A percentile compares a stretch with the other conserved stretches of the same genome.
These are phyloP conservation scores for Nylanderia fulva DNA, from an alignment of 1,140 invertebrate species.

Conservation along the genomic window DNA sequence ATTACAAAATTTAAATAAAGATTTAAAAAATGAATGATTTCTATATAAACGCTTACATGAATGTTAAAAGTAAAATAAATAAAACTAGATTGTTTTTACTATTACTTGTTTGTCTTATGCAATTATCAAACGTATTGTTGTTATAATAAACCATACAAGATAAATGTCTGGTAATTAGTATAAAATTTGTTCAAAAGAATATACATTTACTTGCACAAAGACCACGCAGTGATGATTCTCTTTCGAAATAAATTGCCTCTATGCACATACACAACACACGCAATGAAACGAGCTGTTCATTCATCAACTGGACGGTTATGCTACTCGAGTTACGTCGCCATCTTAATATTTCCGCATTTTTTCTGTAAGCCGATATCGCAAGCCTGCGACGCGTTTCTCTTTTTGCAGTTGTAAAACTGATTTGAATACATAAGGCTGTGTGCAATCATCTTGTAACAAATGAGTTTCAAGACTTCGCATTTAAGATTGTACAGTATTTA, in stretches of 20 bases:
- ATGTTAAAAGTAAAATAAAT: not conserved
- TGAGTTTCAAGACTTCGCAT: not conserved
- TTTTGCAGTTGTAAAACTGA: slow-evolving; percentile 45
- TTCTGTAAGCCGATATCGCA: slow-evolving; percentile 65
- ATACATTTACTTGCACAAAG: not conserved
- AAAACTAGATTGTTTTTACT: not conserved
- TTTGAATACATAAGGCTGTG: slow-evolving; percentile 38
- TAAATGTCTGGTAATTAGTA: slow-evolving; percentile 29
- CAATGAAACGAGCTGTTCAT: slow-evolving; percentile 65
- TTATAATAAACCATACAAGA: not conserved
- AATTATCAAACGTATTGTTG: not conserved
- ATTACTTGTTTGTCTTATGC: not conserved
- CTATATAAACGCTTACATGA: not conserved
- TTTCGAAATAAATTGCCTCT: slow-evolving; percentile 51
- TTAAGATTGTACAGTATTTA: not conserved
- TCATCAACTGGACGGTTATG: slow-evolving; percentile 60
- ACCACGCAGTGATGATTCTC: not conserved
- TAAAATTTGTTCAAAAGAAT: slow-evolving; percentile 18
- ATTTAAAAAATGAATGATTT: not conserved
- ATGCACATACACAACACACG: slow-evolving; percentile 35
- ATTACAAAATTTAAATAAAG: not conserved
- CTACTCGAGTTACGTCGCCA: slow-evolving; percentile 75
- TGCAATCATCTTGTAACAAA: not conserved
- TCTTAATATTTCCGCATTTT: slow-evolving; percentile 76
- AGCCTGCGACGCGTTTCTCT: slow-evolving; percentile 34